Evolutionary conservation across 2,888 invertebrate genomes (phyloP).

Genomic region (Agrilus cyanescens): DNA sequence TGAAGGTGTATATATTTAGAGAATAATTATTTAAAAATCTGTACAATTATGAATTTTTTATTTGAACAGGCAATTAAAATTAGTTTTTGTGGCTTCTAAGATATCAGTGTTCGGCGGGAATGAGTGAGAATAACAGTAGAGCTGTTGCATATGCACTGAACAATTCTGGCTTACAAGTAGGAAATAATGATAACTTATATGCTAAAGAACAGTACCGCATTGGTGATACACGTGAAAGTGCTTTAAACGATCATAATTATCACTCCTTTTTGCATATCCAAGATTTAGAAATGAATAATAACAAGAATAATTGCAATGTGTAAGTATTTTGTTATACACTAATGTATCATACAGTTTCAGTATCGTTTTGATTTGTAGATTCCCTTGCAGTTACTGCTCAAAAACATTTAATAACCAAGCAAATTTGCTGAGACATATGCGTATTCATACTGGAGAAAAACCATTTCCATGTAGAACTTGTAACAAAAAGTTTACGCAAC

Average conservation of each 20-base stretch:
- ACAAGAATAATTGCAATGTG: constrained; percentile 1
- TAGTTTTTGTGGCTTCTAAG: too few relatives aligned
- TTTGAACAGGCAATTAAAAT: too few relatives aligned
- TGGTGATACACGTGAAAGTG: constrained; percentile 1
- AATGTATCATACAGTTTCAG: not conserved
- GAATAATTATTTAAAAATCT: too few relatives aligned
- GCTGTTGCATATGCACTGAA: too few relatives aligned
- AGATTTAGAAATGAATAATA: constrained; percentile 4
- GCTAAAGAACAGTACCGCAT: too few relatives aligned
- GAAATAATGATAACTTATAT: too few relatives aligned
- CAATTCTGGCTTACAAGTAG: too few relatives aligned
- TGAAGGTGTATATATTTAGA: too few relatives aligned
- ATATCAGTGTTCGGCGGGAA: too few relatives aligned
- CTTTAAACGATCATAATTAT: constrained; percentile 10
- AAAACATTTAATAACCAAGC: constrained; percentile 14
- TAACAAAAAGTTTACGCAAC: constrained; percentile 17
- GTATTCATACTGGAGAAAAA: constrained; percentile 15
- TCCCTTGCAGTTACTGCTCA: constrained; percentile 11
- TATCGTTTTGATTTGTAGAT: constrained; percentile 6
- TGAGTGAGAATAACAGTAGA: too few relatives aligned
- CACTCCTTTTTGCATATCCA: constrained; percentile 7
- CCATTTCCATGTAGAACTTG: constrained; percentile 18
- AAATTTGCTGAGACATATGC: constrained; percentile 14
- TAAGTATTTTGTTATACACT: not conserved
- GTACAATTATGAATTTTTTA: too few relatives aligned